These are phyloP conservation scores for Allacma fusca DNA, from an alignment of 2,888 invertebrate genomes.

Conservation along the genomic window DNA sequence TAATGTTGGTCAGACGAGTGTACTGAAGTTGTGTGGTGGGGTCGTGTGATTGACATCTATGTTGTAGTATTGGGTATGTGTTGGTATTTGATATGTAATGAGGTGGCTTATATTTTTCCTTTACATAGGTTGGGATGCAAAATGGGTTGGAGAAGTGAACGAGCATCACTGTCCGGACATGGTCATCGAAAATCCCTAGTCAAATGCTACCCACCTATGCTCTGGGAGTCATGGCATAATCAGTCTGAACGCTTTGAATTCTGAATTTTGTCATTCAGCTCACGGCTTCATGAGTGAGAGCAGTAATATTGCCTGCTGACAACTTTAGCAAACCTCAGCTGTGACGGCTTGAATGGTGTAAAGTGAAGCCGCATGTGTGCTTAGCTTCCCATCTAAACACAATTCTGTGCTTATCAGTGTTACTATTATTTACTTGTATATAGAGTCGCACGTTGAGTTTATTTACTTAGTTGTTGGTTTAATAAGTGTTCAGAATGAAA, in stretches of 20 bases:
- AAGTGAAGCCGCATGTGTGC: neutral
- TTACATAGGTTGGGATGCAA: too few species aligned
- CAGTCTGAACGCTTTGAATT: constrained; percentile 3
- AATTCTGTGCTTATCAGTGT: neutral
- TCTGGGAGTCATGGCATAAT: neutral
- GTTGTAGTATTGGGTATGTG: too few species aligned
- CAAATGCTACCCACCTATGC: neutral
- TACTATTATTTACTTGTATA: too few species aligned
- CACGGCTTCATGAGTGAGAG: constrained; percentile 5
- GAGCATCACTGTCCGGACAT: neutral
- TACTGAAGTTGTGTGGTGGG: too few species aligned
- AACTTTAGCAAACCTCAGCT: neutral
- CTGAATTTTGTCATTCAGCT: constrained; percentile 31
- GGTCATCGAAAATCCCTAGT: constrained; percentile 2
- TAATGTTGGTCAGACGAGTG: too few species aligned
- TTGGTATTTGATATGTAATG: too few species aligned
- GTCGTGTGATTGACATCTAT: too few species aligned
- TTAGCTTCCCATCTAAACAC: neutral
- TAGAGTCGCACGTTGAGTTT: too few species aligned
- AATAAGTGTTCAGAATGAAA: too few species aligned
- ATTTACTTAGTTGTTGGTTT: too few species aligned
- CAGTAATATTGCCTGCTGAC: neutral
- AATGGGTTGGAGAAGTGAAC: neutral
- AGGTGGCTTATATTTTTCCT: too few species aligned
- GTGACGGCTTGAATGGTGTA: neutral